A percentile compares a stretch with the other conserved stretches of the same genome.
phyloP scores from a whole-genome alignment of 2,888 invertebrate species.

The Eumerus sabulonum region DNA sequence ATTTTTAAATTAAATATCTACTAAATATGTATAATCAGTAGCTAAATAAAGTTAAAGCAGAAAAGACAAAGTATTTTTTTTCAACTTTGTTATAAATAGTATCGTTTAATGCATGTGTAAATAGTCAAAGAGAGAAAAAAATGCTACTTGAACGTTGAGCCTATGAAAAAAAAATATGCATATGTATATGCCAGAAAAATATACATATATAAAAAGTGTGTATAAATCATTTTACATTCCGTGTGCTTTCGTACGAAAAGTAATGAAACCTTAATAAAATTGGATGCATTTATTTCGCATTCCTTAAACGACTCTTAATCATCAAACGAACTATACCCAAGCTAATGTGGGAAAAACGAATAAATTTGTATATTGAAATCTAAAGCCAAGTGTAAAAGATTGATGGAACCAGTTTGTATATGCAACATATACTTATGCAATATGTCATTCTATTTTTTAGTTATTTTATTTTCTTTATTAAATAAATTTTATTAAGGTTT shows the following conservation, averaged over 20 bases:
- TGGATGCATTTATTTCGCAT: not conserved
- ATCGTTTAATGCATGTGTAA: constrained; percentile 1
- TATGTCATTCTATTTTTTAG: too few relatives aligned
- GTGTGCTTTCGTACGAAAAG: constrained; percentile 41
- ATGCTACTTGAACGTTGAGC: constrained; percentile 22
- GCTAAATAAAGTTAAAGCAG: constrained; percentile 9
- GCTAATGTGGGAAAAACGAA: too few relatives aligned
- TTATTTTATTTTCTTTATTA: not conserved
- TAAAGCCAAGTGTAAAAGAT: too few relatives aligned
- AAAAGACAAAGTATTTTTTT: not conserved
- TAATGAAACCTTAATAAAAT: constrained; percentile 44
- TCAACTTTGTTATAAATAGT: too few relatives aligned
- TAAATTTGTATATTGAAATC: too few relatives aligned
- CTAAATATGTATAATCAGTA: too few relatives aligned
- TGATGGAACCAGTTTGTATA: too few relatives aligned
- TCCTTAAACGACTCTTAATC: too few relatives aligned
- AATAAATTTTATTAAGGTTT: constrained; percentile 28
- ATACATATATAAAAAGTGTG: constrained; percentile 32
- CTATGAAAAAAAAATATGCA: constrained; percentile 18
- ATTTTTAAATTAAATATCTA: too few relatives aligned
- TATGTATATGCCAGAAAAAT: constrained; percentile 7
- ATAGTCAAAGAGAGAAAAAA: constrained; percentile 20
- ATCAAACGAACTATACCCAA: too few relatives aligned
- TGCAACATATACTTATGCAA: too few relatives aligned
- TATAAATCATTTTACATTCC: constrained; percentile 47